A percentile compares a stretch with the other conserved stretches of the same genome.
phyloP scores from a whole-genome alignment of 1,140 invertebrate genomes.

The Pissodes strobi region DNA sequence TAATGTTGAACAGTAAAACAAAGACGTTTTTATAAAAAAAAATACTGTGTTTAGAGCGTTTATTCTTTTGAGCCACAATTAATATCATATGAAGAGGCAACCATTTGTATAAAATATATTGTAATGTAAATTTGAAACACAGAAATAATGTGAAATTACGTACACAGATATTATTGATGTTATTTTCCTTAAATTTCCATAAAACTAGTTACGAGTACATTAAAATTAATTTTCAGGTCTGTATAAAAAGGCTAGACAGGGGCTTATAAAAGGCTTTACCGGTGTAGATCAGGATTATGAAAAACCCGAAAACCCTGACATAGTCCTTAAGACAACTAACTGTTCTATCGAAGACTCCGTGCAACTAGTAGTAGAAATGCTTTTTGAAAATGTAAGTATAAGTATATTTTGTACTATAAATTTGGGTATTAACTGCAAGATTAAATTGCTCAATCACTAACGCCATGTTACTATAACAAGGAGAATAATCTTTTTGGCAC shows the following conservation, averaged over 20 bases:
- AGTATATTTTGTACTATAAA: slow-evolving; percentile 35
- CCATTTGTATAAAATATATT: too few relatives aligned
- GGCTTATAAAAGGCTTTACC: slow-evolving; percentile 95
- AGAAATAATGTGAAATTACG: too few relatives aligned
- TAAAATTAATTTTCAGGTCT: slow-evolving; percentile 64
- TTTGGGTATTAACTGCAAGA: not conserved
- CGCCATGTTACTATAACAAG: not conserved
- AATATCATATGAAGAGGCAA: too few relatives aligned
- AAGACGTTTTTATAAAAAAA: too few relatives aligned
- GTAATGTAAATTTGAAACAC: too few relatives aligned
- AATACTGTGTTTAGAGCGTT: too few relatives aligned
- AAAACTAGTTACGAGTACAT: not conserved
- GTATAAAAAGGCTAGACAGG: slow-evolving; percentile 96
- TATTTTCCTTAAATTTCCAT: too few relatives aligned
- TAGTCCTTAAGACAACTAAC: slow-evolving; percentile 84
- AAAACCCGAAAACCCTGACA: slow-evolving; percentile 81
- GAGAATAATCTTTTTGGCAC: too few relatives aligned
- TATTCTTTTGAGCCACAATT: not conserved
- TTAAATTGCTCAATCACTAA: not conserved
- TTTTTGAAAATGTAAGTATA: slow-evolving; percentile 69
- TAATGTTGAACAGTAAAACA: too few relatives aligned
- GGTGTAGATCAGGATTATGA: slow-evolving; percentile 96
- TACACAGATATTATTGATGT: too few relatives aligned
- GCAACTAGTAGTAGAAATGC: slow-evolving; percentile 73
- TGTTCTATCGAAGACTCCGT: slow-evolving; percentile 82